phyloP scores from a whole-genome alignment of 1,140 invertebrate species.

The Pentalonia nigronervosa region DNA sequence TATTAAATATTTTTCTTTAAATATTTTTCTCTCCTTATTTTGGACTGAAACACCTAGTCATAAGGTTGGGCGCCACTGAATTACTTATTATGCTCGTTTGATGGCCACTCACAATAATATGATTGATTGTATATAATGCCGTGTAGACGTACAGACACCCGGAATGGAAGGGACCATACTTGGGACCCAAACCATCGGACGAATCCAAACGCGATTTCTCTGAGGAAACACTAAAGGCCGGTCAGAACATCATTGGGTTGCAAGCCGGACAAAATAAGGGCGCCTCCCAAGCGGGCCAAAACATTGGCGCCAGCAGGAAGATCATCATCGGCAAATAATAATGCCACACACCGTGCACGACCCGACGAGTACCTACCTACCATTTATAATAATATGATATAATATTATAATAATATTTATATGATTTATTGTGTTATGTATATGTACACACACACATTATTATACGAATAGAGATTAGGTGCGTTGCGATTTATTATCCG shows the following conservation, averaged over 20 bases:
- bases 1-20: too few relatives aligned
- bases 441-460: not conserved
- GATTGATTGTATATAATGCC: not conserved
- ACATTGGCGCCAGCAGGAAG: conserved; percentile 86
- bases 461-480: not conserved
- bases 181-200: conserved; percentile 85
- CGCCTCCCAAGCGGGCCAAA: conserved; percentile 87
- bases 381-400: not conserved
- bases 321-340: conserved; percentile 81
- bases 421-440: not conserved
- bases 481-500: not conserved
- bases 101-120: not conserved
- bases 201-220: conserved; percentile 89
- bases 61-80: too few relatives aligned
- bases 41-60: too few relatives aligned
- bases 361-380: not conserved
- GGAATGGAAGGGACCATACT: conserved; percentile 84
- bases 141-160: conserved; percentile 83
- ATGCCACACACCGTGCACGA: not conserved
- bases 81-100: not conserved
- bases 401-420: not conserved
- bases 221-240: conserved; percentile 85
- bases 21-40: too few relatives aligned
- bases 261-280: conserved; percentile 93
- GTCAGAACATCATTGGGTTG: conserved; percentile 85